Conservation (phyloP, 2,797 vertebrate species). For the Galago senegalensis region DNA sequence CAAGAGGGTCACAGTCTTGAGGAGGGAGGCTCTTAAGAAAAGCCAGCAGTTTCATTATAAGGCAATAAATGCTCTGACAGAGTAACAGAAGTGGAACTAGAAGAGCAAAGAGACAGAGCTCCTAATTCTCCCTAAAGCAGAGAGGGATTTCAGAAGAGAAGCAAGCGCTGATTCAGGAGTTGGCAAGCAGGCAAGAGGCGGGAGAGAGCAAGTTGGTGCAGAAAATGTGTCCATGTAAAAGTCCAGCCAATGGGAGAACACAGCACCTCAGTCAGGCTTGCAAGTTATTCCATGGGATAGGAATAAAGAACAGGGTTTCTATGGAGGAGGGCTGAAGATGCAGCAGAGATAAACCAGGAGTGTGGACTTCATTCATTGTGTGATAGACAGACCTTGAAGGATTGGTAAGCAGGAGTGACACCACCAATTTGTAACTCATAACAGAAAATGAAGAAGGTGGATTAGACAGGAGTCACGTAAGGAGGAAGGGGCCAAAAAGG, state of each 20-base stretch:
- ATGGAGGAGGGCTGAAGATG: rapidly evolving
- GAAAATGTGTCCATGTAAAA: neutral
- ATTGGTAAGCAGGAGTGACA: neutral
- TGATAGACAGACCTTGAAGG: neutral
- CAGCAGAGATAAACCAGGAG: neutral
- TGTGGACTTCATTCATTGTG: neutral
- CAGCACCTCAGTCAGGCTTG: rapidly evolving
- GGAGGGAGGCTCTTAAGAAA: neutral
- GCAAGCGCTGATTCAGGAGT: neutral
- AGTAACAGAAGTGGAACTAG: neutral
- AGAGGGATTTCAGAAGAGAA: neutral
- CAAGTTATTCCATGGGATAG: rapidly evolving
- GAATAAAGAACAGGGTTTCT: neutral
- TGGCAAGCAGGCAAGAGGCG: neutral
- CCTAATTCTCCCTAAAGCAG: neutral
- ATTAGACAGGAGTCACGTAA: neutral
- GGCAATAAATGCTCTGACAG: neutral
- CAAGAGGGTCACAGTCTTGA: neutral
- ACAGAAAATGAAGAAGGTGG: neutral
- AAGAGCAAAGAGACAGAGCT: neutral
- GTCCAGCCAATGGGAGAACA: neutral
- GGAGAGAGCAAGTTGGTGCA: neutral
- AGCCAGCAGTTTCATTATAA: neutral
- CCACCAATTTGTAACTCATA: neutral
- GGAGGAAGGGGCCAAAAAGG: neutral